Base-by-base conservation (phyloP, 2,888 invertebrate genomes). In the Oxytorus armatus region DNA sequence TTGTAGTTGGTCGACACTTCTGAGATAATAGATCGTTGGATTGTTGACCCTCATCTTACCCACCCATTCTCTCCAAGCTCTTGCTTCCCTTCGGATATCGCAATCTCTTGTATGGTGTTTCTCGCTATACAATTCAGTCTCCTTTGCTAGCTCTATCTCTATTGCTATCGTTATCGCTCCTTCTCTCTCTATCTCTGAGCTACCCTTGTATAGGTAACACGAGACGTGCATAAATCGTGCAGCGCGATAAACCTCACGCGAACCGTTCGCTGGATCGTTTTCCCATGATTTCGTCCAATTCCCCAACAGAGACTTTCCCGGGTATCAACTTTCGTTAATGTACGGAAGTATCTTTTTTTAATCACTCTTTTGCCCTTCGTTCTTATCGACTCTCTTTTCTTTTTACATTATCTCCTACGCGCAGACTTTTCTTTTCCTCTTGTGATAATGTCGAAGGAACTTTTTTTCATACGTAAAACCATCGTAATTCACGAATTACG, bases 211-310 rank as follows among this genome's bases (percentile, higher is more conserved):
- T 29, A 0, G 25, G 53, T 11, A 72, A 72, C 39, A 49, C 47
- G 57, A 57, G 74, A 47, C 29, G 23, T 36, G 75, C 77, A 73
- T 73, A 84, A 86, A 87, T 86, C 82, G 83, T 63, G 72, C 53
- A 42, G 49, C 59, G 79, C 83, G 85, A 87, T 87, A 86, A 88
- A 85, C 70, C 83, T 86, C 83, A 81, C 83, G 82, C 82, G 83
- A 82, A 85, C 81, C 78, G 79, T 81, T 33, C 23, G 73, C 84
- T 88, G 88, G n/a, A 88, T 88, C 85, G 86, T 85, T 88, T 86
- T 84, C 84, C 85, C 85, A 86, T 83, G 86, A 85, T 78, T 84
- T 76, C 70, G 47, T 69, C 33, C 16, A 44, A 65, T 36, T 51
- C 51, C 69, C 42, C 69, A 16, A 65, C 21, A 18, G 8, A 29